Percentiles rank a stretch among this genome's conserved stretches.
These are phyloP conservation scores for Nibea coibor DNA, from an alignment of 2,113 vertebrate species.

Conservation along the genomic window DNA sequence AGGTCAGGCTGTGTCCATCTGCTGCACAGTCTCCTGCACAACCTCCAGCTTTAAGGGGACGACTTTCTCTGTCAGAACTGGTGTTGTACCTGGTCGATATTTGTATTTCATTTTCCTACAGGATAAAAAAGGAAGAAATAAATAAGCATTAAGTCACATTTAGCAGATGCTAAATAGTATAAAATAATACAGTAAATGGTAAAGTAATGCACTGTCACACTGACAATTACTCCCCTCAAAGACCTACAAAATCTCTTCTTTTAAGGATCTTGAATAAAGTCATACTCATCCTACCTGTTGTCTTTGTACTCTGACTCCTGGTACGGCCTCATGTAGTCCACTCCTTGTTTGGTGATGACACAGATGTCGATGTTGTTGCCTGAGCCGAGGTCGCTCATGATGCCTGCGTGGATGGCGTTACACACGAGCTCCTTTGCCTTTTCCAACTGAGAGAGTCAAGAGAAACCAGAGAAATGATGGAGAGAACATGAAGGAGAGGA, in stretches of 20 bases:
- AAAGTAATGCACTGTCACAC: no score
- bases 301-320: slow-evolving; percentile 73
- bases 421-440: slow-evolving; percentile 83
- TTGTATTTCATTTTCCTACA: slow-evolving; percentile 76
- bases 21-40: slow-evolving; percentile 72
- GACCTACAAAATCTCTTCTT: background rate
- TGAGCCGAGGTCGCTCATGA: slow-evolving; percentile 88
- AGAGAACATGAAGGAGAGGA: background rate
- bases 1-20: slow-evolving; percentile 77
- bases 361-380: slow-evolving; percentile 88
- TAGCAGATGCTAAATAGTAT: no score
- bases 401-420: slow-evolving; percentile 85
- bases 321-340: slow-evolving; percentile 82
- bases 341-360: slow-evolving; percentile 83
- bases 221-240: no score
- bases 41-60: slow-evolving; percentile 76
- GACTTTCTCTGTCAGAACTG: slow-evolving; percentile 75
- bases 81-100: slow-evolving; percentile 75
- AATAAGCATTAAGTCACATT: background rate
- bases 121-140: background rate
- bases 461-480: background rate
- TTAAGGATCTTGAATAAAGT: background rate
- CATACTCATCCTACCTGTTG: slow-evolving; percentile 46
- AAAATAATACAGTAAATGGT: background rate
- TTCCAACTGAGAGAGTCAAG: slow-evolving; percentile 75